These are phyloP conservation scores for Atta texana DNA, from an alignment of 1,140 invertebrate species.

Conservation along the genomic window DNA sequence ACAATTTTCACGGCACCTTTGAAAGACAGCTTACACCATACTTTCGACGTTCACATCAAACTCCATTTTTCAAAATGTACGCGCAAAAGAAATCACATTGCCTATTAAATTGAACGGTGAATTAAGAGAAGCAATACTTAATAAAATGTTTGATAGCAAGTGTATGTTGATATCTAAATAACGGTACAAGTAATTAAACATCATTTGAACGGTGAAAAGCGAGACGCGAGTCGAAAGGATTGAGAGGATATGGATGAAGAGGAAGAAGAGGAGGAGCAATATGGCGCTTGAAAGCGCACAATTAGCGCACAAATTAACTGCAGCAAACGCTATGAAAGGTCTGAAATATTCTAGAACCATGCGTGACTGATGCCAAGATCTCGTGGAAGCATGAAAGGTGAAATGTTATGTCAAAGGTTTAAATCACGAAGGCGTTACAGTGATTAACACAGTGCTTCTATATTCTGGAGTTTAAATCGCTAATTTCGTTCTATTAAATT, in stretches of 20 bases:
- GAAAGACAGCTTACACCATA: conserved; percentile 11
- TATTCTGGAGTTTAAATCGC: not conserved
- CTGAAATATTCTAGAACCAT: not conserved
- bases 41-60: conserved; percentile 15
- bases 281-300: conserved; percentile 39
- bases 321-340: conserved; percentile 20
- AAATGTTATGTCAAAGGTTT: not conserved
- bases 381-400: not conserved
- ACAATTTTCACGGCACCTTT: conserved; percentile 12
- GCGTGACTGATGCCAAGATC: not conserved
- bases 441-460: not conserved
- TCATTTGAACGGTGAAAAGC: conserved; percentile 40
- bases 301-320: conserved; percentile 64
- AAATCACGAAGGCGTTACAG: not conserved
- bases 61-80: not conserved
- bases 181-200: conserved; percentile 60
- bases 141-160: not conserved
- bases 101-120: not conserved
- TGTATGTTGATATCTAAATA: conserved; percentile 26
- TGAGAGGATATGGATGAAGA: conserved; percentile 4
- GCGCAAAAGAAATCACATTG: not conserved
- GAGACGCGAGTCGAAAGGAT: conserved; percentile 22
- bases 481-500: conserved; percentile 8
- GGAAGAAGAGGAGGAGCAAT: not conserved
- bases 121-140: not conserved